phyloP scores from a whole-genome alignment of 2,888 invertebrate genomes.

The Hofmannophila pseudospretella region DNA sequence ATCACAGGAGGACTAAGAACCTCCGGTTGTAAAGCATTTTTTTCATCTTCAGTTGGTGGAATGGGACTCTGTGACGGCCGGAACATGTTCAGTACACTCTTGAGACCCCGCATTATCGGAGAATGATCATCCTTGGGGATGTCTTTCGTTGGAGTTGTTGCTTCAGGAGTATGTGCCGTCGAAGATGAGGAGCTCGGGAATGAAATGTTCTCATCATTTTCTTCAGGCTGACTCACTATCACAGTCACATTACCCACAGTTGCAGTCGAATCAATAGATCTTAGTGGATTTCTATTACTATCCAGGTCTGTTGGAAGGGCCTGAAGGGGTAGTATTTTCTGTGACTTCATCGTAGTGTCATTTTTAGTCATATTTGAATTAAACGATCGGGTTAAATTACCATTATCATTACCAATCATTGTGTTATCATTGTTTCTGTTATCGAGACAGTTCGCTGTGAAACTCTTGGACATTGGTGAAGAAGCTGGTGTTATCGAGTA shows the following conservation, averaged over 20 bases:
- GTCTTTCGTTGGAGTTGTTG: constrained; percentile 62
- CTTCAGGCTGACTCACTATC: constrained; percentile 32
- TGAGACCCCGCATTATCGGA: constrained; percentile 64
- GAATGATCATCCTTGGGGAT: constrained; percentile 48
- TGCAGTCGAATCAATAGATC: constrained; percentile 32
- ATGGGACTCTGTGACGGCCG: constrained; percentile 64
- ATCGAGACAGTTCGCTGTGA: constrained; percentile 41
- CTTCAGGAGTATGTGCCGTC: constrained; percentile 51
- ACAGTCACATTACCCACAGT: constrained; percentile 35
- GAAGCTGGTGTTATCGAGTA: constrained; percentile 60
- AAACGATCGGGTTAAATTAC: constrained; percentile 51
- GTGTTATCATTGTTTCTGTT: constrained; percentile 36
- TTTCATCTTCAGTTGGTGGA: constrained; percentile 33
- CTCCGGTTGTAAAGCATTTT: constrained; percentile 11
- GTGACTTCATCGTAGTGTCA: constrained; percentile 39
- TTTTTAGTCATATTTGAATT: constrained; percentile 45
- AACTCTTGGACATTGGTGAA: constrained; percentile 67
- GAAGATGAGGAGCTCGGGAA: constrained; percentile 56
- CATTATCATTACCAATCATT: constrained; percentile 35
- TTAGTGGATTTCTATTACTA: constrained; percentile 34
- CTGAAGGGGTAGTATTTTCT: constrained; percentile 52
- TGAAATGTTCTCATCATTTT: constrained; percentile 51
- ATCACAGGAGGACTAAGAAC: constrained; percentile 17
- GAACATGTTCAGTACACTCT: constrained; percentile 66
- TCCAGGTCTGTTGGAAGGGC: constrained; percentile 39